Percentiles rank a stretch among this genome's conserved stretches.
Conservation (phyloP, 2,113 vertebrate species). For the Chamaea fasciata region DNA sequence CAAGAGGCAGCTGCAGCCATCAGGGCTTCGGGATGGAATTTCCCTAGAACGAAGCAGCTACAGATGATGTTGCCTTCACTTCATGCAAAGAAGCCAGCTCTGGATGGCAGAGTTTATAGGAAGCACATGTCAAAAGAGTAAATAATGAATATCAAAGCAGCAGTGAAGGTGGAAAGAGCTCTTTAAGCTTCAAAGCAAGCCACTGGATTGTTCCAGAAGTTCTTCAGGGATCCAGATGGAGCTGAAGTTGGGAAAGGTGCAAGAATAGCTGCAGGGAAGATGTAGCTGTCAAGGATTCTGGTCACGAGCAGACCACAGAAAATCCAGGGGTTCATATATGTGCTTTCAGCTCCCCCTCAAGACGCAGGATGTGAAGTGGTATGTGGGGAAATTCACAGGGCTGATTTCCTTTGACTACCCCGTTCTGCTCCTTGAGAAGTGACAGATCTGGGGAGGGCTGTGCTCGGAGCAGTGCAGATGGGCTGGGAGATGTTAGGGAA, state of each 20-base stretch:
- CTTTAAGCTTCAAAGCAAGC: slow-evolving; percentile 24
- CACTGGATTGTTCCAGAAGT: background rate
- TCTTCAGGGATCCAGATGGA: background rate
- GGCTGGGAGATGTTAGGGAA: background rate
- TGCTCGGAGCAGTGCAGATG: background rate
- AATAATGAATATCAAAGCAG: slow-evolving; percentile 43
- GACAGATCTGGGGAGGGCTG: background rate
- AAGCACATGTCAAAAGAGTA: slow-evolving; percentile 9
- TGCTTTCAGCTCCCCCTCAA: slow-evolving; percentile 57
- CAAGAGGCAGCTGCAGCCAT: background rate
- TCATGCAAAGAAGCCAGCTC: background rate
- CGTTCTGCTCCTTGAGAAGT: background rate
- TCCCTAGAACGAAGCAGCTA: background rate
- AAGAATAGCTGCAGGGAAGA: background rate
- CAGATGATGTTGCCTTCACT: background rate
- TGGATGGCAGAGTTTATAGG: background rate
- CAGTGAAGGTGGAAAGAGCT: background rate
- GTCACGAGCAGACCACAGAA: background rate
- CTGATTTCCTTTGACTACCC: background rate
- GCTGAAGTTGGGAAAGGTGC: background rate
- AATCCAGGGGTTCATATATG: background rate
- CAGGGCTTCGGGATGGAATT: background rate
- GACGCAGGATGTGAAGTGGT: slow-evolving; percentile 39
- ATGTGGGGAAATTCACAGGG: background rate
- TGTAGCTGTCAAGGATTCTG: background rate